Conservation (phyloP, 2,888 invertebrate species). For the Terebella lapidaria region DNA sequence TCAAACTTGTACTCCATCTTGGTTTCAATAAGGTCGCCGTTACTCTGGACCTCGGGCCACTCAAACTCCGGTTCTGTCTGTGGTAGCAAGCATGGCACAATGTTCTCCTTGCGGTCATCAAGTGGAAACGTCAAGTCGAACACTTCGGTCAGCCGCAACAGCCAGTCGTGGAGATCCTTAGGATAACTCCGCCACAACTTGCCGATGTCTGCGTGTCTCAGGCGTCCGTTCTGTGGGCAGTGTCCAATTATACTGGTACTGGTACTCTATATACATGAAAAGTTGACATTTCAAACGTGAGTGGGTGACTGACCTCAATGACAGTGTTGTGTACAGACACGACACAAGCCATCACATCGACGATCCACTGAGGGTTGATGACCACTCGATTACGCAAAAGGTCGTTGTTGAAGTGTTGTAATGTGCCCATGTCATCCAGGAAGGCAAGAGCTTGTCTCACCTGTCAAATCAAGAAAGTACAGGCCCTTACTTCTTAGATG, state of each 20-base stretch:
- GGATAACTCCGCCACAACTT: slow-evolving; percentile 43
- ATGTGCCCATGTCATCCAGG: slow-evolving; percentile 48
- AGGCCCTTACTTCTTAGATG: background rate
- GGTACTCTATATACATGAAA: no score
- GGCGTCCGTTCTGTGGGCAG: slow-evolving; percentile 39
- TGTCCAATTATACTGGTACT: background rate
- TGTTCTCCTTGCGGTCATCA: slow-evolving; percentile 33
- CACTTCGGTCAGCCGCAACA: slow-evolving; percentile 47
- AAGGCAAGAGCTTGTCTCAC: slow-evolving; percentile 44
- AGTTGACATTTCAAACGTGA: background rate
- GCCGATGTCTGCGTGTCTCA: slow-evolving; percentile 37
- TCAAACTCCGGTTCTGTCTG: slow-evolving; percentile 38
- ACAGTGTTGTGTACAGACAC: slow-evolving; percentile 48
- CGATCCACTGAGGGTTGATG: slow-evolving; percentile 52
- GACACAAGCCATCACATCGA: slow-evolving; percentile 52
- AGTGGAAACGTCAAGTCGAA: slow-evolving; percentile 50
- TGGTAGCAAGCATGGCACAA: slow-evolving; percentile 48
- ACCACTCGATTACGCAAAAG: slow-evolving; percentile 43
- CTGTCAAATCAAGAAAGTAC: slow-evolving; percentile 26
- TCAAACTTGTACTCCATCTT: slow-evolving; percentile 48
- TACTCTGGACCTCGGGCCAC: slow-evolving; percentile 32
- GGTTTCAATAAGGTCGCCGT: slow-evolving; percentile 30
- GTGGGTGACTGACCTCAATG: slow-evolving; percentile 30
- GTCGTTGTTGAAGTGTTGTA: slow-evolving; percentile 50
- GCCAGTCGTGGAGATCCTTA: slow-evolving; percentile 42